Conservation (phyloP, 2,797 vertebrate species). For the Cirrhinus molitorella region DNA sequence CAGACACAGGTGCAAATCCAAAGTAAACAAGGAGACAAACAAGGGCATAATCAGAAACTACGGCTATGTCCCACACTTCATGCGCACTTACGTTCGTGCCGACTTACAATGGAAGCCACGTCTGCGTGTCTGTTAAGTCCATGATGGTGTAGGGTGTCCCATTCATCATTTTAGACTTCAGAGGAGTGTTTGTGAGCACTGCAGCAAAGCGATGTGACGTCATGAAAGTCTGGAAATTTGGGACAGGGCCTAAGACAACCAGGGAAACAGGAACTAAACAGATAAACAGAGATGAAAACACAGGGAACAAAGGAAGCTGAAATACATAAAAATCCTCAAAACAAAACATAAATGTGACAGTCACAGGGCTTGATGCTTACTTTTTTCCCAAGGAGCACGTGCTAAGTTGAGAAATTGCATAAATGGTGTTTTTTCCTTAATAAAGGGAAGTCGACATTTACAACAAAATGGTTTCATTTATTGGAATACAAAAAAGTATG, state of each 20-base stretch:
- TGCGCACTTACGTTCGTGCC: too few relatives aligned
- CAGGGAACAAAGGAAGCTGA: not conserved
- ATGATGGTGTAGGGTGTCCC: not conserved
- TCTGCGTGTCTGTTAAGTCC: too few relatives aligned
- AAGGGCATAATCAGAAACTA: too few relatives aligned
- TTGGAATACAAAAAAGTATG: too few relatives aligned
- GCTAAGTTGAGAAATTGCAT: too few relatives aligned
- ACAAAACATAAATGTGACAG: not conserved
- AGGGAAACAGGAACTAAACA: not conserved
- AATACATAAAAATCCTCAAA: not conserved
- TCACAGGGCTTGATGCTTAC: not conserved
- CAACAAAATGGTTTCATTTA: too few relatives aligned
- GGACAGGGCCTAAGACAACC: not conserved
- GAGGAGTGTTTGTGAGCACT: not conserved
- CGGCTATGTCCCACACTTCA: too few relatives aligned
- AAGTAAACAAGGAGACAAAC: not conserved
- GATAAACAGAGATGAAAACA: not conserved
- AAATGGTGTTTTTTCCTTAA: too few relatives aligned
- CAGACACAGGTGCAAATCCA: not conserved
- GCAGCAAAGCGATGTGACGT: not conserved
- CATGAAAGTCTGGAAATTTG: not conserved
- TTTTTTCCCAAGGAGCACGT: too few relatives aligned
- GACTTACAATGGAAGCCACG: too few relatives aligned
- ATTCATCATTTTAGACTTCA: not conserved
- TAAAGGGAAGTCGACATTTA: too few relatives aligned